phyloP scores from a whole-genome alignment of 2,797 vertebrate species.

The Platalea minor region DNA sequence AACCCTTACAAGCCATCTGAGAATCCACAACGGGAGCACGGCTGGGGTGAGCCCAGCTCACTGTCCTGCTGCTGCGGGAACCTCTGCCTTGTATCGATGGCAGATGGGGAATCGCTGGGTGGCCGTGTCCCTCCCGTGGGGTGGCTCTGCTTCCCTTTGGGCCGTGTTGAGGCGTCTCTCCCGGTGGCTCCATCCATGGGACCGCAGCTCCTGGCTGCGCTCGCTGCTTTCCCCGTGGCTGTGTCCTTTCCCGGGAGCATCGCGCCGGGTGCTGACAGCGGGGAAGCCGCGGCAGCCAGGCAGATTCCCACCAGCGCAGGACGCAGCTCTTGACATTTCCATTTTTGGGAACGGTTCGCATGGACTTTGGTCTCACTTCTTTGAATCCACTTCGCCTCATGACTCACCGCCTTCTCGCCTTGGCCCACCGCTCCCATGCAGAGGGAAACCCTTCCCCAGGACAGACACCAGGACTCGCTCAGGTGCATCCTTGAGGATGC shows the following conservation, averaged over 20 bases:
- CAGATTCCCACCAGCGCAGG: neutral
- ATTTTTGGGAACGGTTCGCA: slow-evolving; percentile 30
- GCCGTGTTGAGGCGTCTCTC: neutral
- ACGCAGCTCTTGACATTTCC: slow-evolving; percentile 1
- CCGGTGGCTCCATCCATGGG: neutral
- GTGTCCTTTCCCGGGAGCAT: neutral
- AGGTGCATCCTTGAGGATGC: neutral
- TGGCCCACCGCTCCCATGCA: fast-evolving
- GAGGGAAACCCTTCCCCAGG: neutral
- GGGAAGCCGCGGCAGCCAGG: neutral
- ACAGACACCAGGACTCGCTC: neutral
- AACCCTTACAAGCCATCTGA: neutral
- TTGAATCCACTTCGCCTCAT: neutral
- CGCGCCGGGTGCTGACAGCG: neutral
- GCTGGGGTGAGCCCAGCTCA: neutral
- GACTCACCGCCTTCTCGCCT: neutral
- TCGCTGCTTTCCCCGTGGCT: neutral
- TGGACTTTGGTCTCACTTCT: neutral
- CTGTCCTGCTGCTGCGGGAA: neutral
- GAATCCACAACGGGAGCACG: fast-evolving
- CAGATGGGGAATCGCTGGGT: fast-evolving
- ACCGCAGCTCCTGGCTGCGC: neutral
- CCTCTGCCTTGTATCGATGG: neutral
- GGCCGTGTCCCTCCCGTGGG: neutral
- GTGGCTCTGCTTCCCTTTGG: neutral